phyloP scores from a whole-genome alignment of 2,113 vertebrate species.

The Petromus typicus region DNA sequence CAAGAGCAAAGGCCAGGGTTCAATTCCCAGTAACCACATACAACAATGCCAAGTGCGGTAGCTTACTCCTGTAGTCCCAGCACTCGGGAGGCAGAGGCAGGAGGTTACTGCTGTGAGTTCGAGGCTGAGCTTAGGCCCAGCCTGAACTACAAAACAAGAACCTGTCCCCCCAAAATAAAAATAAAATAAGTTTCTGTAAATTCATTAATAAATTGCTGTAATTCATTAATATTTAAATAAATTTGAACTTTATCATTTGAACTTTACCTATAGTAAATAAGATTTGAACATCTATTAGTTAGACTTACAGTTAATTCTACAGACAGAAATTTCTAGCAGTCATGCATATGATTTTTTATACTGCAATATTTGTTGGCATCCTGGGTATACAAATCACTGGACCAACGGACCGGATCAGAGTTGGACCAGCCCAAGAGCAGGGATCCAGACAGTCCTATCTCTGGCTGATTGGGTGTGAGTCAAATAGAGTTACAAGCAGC shows the following conservation, averaged over 20 bases:
- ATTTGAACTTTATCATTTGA: neutral
- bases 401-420: neutral
- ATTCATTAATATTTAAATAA: constrained; percentile 26
- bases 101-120: no score
- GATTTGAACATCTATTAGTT: neutral
- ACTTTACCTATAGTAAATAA: neutral
- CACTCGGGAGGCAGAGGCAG: no score
- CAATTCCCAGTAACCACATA: no score
- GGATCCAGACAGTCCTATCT: neutral
- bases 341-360: neutral
- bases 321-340: neutral
- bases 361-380: neutral
- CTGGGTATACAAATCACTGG: neutral
- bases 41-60: no score
- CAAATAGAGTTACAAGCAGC: neutral
- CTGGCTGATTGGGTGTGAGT: neutral
- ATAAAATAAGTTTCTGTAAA: neutral
- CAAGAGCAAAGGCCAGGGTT: neutral
- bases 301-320: neutral
- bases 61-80: no score
- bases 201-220: constrained; percentile 23
- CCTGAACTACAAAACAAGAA: no score
- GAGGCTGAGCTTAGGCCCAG: no score
- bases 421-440: neutral
- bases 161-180: no score